A percentile compares a stretch with the other conserved stretches of the same genome.
phyloP scores from a whole-genome alignment of 2,113 vertebrate genomes.

The Paradoxurus hermaphroditus region DNA sequence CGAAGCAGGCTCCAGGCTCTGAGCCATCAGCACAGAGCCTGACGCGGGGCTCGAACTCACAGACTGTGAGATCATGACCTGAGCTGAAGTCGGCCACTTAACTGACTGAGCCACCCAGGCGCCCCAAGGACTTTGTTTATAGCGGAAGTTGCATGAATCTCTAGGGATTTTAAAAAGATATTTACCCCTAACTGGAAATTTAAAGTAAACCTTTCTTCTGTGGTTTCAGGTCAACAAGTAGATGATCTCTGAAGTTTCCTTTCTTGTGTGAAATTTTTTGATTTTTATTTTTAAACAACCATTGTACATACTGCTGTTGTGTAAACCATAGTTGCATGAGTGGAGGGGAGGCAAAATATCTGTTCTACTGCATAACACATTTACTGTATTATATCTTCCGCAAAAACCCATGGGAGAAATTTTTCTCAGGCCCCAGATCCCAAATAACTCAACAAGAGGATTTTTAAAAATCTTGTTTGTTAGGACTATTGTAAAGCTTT shows the following conservation, averaged over 20 bases:
- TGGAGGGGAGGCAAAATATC: not conserved
- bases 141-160: conserved; percentile 18
- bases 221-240: conserved; percentile 33
- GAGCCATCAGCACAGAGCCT: too few relatives aligned
- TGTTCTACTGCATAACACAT: not conserved
- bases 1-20: too few relatives aligned
- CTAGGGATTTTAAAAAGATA: not conserved
- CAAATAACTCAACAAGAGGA: not conserved
- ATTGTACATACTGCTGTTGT: not conserved
- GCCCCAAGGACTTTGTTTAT: not conserved
- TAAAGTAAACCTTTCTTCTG: not conserved
- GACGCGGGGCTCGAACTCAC: too few relatives aligned
- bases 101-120: too few relatives aligned
- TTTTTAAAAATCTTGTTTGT: not conserved
- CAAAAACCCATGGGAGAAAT: not conserved
- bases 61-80: too few relatives aligned
- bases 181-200: not conserved
- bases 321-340: not conserved
- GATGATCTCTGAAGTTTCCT: conserved; percentile 9
- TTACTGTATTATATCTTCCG: not conserved
- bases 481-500: not conserved
- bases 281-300: not conserved
- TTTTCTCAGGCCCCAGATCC: not conserved
- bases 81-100: too few relatives aligned
- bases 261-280: conserved; percentile 12